Evolutionary conservation across 2,113 vertebrate species (phyloP).

Genomic region (Coreoperca whiteheadi): DNA sequence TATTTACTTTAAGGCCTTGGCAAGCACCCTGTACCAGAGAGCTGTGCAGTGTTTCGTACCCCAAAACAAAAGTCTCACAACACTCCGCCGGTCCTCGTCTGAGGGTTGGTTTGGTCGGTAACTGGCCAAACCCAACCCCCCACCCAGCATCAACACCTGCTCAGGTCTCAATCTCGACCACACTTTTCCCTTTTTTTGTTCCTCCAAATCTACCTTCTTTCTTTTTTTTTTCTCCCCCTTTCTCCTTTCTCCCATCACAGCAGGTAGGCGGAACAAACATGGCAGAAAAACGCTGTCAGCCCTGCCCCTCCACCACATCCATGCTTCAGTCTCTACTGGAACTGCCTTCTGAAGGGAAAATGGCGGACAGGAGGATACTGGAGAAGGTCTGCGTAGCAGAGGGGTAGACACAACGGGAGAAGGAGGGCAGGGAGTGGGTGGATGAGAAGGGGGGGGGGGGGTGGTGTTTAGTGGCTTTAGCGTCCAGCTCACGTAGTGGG

Average conservation of each 20-base stretch:
- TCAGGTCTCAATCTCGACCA: constrained; percentile 15
- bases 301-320: constrained; percentile 12
- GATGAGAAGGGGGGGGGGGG: not conserved
- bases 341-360: constrained; percentile 52
- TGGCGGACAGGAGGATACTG: constrained; percentile 30
- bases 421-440: not conserved
- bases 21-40: constrained; percentile 66
- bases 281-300: constrained; percentile 20
- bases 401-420: not conserved
- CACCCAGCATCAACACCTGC: constrained; percentile 37
- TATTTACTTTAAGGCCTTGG: constrained; percentile 66
- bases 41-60: constrained; percentile 69
- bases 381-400: constrained; percentile 14
- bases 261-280: constrained; percentile 48
- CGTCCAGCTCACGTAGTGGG: constrained; percentile 47
- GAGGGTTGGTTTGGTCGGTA: constrained; percentile 41
- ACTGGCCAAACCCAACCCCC: constrained; percentile 36
- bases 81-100: not conserved
- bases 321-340: constrained; percentile 44
- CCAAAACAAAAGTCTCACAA: constrained; percentile 32
- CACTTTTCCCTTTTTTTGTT: not conserved
- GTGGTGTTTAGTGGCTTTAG: constrained; percentile 29
- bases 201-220: not conserved
- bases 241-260: constrained; percentile 25
- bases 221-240: not conserved